A percentile compares a stretch with the other conserved stretches of the same genome.
Evolutionary conservation across 2,888 invertebrate species (phyloP).

Genomic region (Vanessa cardui): DNA sequence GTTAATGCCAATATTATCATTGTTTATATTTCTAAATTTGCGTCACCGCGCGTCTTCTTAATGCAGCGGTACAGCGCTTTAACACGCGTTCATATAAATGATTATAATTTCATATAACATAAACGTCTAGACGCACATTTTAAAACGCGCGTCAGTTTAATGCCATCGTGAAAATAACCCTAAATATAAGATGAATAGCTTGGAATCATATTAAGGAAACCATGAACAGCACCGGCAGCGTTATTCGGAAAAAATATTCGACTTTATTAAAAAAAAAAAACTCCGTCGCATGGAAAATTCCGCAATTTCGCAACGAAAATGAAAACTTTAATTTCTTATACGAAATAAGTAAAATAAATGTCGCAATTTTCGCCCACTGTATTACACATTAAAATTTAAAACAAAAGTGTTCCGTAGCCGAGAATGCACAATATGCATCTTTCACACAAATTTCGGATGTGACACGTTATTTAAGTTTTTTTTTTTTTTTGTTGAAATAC

Average conservation of each 20-base stretch:
- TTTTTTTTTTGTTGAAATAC: conserved; percentile 33
- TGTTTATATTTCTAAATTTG: no score
- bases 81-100: no score
- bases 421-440: conserved; percentile 38
- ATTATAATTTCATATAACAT: no score
- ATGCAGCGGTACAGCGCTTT: no score
- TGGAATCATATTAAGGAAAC: background rate
- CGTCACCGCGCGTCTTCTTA: no score
- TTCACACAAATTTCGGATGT: conserved; percentile 33
- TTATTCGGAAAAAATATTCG: background rate
- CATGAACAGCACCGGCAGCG: background rate
- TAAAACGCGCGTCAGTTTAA: background rate
- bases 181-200: background rate
- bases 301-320: conserved; percentile 23
- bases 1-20: no score
- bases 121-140: no score
- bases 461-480: conserved; percentile 41
- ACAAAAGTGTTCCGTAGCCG: conserved; percentile 32
- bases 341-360: conserved; percentile 32
- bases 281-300: conserved; percentile 16
- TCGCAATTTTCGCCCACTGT: conserved; percentile 34
- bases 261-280: conserved; percentile 2
- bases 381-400: conserved; percentile 38
- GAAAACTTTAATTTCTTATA: conserved; percentile 31
- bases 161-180: background rate